Evolutionary conservation across 2,888 invertebrate species (phyloP), one percentile per base, ranked within the genome.

Genomic region (Diarsia mendica): DNA sequence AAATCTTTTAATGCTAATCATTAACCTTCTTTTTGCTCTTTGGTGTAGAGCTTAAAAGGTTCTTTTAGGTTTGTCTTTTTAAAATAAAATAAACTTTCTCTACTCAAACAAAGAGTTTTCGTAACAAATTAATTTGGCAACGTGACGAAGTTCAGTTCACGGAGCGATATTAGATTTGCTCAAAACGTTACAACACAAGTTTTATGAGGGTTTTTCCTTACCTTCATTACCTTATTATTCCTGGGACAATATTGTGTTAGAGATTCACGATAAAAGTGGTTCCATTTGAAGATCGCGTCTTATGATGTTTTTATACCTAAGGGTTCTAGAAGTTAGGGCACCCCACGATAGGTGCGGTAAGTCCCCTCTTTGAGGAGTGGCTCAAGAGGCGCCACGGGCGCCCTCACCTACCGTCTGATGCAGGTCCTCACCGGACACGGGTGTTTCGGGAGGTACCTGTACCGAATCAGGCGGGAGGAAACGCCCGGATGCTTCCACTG

Each of bases 41-140:
- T n/a, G 8, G 23, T 33, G 10, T 33, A 15, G 28, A 8, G 15
- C 39, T 9, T 20, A 65, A 72, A 8, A 33, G 15, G 15, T 13
- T 46, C 5, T 15, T 23, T 67, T 39, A 6, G 15, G 1, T 39
- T 15, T 9, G 11, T n/a, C 3, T 72, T 74, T 46, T 53, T 15
- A n/a, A 48, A 3, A 44, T 5, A n/a, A 44, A 3, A n/a, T 44
- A 23, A 79, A 68, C 39, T 20, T 68, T 68, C 3, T 63, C 46
- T 61, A 51, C 46, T 33, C 1, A 28, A 51, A 15, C 33, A 71
- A 66, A 74, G 67, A 61, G 13, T 65, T 67, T 79, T 73, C 63
- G 15, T 74, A 80, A 72, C 33, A 80, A 75, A 78, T 78, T 85
- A 82, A 76, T 85, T 78, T 75, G 51, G 28, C 46, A 72, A 75